These are phyloP conservation scores for Andrena dorsata DNA, from an alignment of 2,888 invertebrate genomes.

Conservation along the genomic window DNA sequence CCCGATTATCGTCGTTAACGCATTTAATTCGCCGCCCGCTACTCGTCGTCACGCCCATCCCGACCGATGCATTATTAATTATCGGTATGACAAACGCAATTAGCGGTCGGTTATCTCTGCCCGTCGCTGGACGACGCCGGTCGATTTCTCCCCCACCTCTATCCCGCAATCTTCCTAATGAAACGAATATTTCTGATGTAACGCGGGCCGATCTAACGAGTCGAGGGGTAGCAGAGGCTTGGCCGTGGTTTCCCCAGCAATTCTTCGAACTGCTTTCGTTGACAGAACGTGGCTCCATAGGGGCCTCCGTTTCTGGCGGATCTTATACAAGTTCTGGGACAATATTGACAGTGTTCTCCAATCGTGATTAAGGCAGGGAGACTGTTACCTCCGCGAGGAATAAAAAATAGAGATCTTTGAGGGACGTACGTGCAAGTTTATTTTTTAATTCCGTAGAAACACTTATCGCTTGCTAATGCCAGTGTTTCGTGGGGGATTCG, in stretches of 20 bases:
- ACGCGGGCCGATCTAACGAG: conserved; percentile 21
- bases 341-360: not conserved
- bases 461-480: not conserved
- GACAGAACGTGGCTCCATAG: not conserved
- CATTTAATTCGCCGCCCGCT: conserved; percentile 72
- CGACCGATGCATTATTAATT: conserved; percentile 74
- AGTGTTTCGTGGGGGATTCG: not conserved
- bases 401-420: not conserved
- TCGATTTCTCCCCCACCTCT: conserved; percentile 49
- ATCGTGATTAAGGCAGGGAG: not conserved
- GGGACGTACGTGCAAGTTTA: not conserved
- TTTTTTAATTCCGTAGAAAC: not conserved
- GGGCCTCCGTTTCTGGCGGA: not conserved
- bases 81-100: conserved; percentile 73
- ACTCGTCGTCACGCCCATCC: conserved; percentile 57
- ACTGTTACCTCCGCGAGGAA: not conserved
- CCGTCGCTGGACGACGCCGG: conserved; percentile 17
- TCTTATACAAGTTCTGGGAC: not conserved
- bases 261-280: not conserved
- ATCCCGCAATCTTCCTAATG: conserved; percentile 56
- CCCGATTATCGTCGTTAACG: conserved; percentile 74
- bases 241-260: not conserved
- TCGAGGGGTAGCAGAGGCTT: conserved; percentile 13
- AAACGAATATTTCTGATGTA: conserved; percentile 54
- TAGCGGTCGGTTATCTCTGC: conserved; percentile 64